Conservation (phyloP, 2,888 invertebrate genomes). For the Cordilura impudica region DNA sequence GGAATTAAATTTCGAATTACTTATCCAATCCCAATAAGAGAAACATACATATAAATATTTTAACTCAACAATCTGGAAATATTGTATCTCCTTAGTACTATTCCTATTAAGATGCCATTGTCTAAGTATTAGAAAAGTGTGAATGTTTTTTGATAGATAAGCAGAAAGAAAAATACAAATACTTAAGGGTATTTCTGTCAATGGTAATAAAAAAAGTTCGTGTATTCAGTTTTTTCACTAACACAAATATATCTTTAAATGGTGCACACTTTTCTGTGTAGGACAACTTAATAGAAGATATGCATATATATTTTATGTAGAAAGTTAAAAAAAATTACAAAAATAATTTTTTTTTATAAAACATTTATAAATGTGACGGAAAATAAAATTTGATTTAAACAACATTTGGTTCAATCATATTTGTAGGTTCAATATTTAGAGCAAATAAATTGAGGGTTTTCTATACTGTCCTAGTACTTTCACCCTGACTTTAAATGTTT, state of each 20-base stretch:
- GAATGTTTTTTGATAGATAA: constrained; percentile 59
- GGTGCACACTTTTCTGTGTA: neutral
- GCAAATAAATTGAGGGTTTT: too few species aligned
- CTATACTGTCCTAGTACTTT: too few species aligned
- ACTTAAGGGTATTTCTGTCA: constrained; percentile 12
- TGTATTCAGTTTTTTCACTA: neutral
- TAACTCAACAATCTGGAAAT: neutral
- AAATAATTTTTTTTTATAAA: too few species aligned
- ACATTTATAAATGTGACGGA: too few species aligned
- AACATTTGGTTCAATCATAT: too few species aligned
- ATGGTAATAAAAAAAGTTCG: constrained; percentile 16
- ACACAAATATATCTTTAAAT: neutral
- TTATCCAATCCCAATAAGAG: neutral
- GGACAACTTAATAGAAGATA: neutral
- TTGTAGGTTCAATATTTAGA: too few species aligned
- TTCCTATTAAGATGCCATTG: neutral
- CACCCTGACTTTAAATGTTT: too few species aligned
- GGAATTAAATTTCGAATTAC: constrained; percentile 29
- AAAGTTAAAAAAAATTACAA: too few species aligned
- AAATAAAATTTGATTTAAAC: too few species aligned
- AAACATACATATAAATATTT: constrained; percentile 6
- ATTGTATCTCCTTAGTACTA: neutral
- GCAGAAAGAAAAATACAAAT: neutral
- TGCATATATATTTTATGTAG: too few species aligned
- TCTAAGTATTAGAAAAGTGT: constrained; percentile 21